Percentiles rank a stretch among this genome's conserved stretches.
phyloP scores from a whole-genome alignment of 2,113 vertebrate genomes.

The Asarcornis scutulata region DNA sequence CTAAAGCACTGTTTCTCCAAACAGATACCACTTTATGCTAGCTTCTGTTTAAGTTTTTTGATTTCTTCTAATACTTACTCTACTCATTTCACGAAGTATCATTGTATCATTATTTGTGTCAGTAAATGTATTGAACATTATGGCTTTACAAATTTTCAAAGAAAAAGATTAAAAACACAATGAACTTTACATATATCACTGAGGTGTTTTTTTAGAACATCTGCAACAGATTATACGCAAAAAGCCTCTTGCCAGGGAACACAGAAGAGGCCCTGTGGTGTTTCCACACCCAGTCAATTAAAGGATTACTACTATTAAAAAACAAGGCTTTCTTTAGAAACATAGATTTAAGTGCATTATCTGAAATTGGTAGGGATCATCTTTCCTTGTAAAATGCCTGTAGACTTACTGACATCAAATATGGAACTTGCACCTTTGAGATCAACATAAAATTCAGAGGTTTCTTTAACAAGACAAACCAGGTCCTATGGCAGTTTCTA shows the following conservation, averaged over 20 bases:
- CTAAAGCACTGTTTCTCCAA: not conserved
- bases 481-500: not conserved
- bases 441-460: not conserved
- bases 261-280: conserved; percentile 38
- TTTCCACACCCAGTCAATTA: conserved; percentile 61
- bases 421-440: not conserved
- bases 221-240: conserved; percentile 21
- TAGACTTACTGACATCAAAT: conserved; percentile 3
- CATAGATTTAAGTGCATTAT: conserved; percentile 49
- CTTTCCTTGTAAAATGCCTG: conserved; percentile 52
- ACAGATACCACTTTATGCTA: not conserved
- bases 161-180: not conserved
- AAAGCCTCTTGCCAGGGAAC: conserved; percentile 45
- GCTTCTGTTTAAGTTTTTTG: not conserved
- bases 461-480: not conserved
- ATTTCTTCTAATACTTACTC: not conserved
- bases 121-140: not conserved
- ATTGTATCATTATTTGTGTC: not conserved
- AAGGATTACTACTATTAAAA: conserved; percentile 64
- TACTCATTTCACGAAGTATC: not conserved
- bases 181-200: not conserved
- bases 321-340: conserved; percentile 28
- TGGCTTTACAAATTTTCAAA: not conserved
- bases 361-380: conserved; percentile 63
- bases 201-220: not conserved